Conservation (phyloP, 2,113 vertebrate species). For the Sialia sialis region DNA sequence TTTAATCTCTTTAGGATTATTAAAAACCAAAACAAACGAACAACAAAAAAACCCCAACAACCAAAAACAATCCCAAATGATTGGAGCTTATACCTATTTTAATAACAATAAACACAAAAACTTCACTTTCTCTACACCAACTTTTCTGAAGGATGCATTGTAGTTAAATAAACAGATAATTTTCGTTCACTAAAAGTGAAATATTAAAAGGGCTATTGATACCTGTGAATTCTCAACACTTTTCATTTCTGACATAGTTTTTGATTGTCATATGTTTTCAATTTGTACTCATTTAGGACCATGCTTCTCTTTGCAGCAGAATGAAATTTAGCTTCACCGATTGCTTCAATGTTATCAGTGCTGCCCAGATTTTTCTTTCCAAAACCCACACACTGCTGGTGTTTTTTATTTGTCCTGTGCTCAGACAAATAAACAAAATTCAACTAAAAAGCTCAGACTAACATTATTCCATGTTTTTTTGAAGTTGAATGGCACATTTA, state of each 20-base stretch:
- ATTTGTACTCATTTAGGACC: neutral
- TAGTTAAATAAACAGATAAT: neutral
- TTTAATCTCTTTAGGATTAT: neutral
- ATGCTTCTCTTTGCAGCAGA: neutral
- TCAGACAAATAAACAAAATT: neutral
- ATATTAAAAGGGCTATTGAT: neutral
- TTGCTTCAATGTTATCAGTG: neutral
- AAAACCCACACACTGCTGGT: neutral
- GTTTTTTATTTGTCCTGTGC: neutral
- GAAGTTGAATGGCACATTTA: neutral
- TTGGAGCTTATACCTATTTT: neutral
- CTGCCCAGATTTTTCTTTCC: neutral
- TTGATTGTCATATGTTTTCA: neutral
- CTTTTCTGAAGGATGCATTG: neutral
- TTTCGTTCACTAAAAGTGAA: neutral
- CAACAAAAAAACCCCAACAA: neutral
- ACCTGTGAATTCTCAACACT: neutral
- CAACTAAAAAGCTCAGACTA: neutral
- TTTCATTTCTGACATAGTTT: neutral
- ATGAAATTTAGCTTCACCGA: neutral
- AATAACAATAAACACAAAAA: neutral
- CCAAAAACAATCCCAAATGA: fast-evolving
- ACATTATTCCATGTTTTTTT: neutral
- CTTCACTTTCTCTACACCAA: neutral
- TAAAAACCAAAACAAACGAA: neutral